Evolutionary conservation across 2,113 vertebrate genomes (phyloP), one percentile per base, ranked within the genome.

Genomic region (Eclectus roratus): DNA sequence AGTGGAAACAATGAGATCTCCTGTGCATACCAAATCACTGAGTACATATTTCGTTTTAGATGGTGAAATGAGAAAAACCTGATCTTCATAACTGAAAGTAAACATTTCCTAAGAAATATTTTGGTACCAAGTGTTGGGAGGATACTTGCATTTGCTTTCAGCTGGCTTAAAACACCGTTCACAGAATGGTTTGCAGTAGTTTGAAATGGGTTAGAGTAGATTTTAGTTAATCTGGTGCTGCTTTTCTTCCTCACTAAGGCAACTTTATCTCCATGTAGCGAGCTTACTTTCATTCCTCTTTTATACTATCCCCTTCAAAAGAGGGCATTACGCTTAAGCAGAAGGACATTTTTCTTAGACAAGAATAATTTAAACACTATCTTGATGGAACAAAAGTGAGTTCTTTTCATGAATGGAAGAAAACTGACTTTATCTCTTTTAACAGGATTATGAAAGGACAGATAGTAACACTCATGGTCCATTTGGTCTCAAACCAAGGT

Each of bases 401-500:
- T 85, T 83, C 7, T 82, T 81, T 21, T 28, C 50, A 49, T 35
- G 27, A 52, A 23, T 56, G 71, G 58, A 86, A 83, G 52, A 78
- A 90, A 93, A 88, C 13, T 74, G 12, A 83, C 55, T 94, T 95
- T 35, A 3, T 91, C 46, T 95, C 88, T 77, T 31, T 85, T 91
- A 79, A 94, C 97, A 98, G 98, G 98, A 98, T 73, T 98, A 97
- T 95, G 98, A 98, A 91, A 97, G 97, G 93, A 96, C 95, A 74
- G 98, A 98, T 44, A 94, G 90, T 91, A 98, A 94, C 93, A 94
- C 96, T 91, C 98, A 98, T 20, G 98, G 98, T 83, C 98, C 98
- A 1, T 99, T 99, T 98, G 99, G 99, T 90, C 98, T 99, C 74
- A 99, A 99, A 82, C 99, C 99, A 33, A 98, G 99, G 98, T 99